Evolutionary conservation across 2,888 invertebrate genomes (phyloP), one percentile per base, ranked within the genome.

Genomic region (Andrena flavipes): DNA sequence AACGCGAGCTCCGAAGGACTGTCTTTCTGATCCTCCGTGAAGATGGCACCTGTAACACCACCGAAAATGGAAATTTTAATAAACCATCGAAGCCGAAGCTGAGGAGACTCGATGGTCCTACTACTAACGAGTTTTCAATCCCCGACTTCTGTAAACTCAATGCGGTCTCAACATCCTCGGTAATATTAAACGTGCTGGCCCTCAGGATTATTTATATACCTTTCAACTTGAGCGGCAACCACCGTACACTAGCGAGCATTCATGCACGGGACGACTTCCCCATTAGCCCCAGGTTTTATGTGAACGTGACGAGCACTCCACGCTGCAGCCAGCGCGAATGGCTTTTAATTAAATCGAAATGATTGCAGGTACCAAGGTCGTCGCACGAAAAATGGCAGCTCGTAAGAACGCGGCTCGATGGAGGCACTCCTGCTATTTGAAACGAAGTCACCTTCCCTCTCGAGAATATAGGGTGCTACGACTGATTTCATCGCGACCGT

Each of bases 1-100:
- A 99, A 99, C 1, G 99, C 98, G 87, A 98, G 95, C 94, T 98
- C 98, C 0, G 97, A 96, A 84, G 97, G 97, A 87, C 97, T 97
- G 86, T 98, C 97, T 84, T 97, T 96, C 84, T 97, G 97, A 90
- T 99, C 98, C 91, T 98, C 98, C 0, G 97, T 97, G 94, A 99
- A 98, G 87, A 99, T 97, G 60, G 98, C 98, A 91, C 98, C 98
- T 98, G 95, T 64, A 90, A 88, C 88, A 86, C 29, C 13, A 49
- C n/a, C 1, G 1, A 33, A 67, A 74, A 16, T 7, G 8, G 2
- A 30, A 10, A 5, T 33, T 30, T 78, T 16, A 35, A 10, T 54
- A 23, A 65, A 65, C 8, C 20, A 42, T 13, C n/a, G 20, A 42
- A 64, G 13, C 5, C 2, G 13, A 23, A 35, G 10, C 2, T n/a